phyloP scores from a whole-genome alignment of 2,888 invertebrate species.

The Diachrysia chrysitis region DNA sequence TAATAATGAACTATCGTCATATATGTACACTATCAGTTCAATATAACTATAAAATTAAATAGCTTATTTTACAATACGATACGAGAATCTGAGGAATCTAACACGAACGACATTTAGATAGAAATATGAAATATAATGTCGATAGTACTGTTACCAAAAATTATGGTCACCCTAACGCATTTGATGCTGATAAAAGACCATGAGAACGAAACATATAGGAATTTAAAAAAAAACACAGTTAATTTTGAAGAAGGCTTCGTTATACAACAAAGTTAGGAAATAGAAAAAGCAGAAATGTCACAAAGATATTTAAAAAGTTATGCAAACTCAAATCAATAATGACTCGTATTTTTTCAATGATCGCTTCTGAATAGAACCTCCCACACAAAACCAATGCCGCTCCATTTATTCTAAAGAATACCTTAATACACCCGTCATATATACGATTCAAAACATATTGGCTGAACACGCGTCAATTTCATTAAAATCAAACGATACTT shows the following conservation, averaged over 20 bases:
- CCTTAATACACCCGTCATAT: slow-evolving; percentile 21
- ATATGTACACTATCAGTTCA: slow-evolving; percentile 73
- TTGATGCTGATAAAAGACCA: not conserved
- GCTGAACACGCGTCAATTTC: slow-evolving; percentile 23
- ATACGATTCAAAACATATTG: slow-evolving; percentile 16
- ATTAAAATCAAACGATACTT: slow-evolving; percentile 18
- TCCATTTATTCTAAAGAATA: slow-evolving; percentile 24
- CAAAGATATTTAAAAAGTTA: not conserved
- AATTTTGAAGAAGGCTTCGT: not conserved
- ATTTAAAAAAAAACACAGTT: not conserved
- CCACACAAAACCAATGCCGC: slow-evolving; percentile 6
- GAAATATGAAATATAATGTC: slow-evolving; percentile 58
- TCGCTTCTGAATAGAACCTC: slow-evolving; percentile 6
- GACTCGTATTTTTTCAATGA: slow-evolving; percentile 7
- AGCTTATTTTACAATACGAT: slow-evolving; percentile 62
- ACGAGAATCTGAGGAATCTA: slow-evolving; percentile 69
- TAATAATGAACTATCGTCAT: slow-evolving; percentile 36
- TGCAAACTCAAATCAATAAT: not conserved
- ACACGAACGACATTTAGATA: slow-evolving; percentile 78
- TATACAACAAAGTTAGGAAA: too few relatives aligned
- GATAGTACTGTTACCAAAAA: slow-evolving; percentile 59
- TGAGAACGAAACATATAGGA: not conserved
- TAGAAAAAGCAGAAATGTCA: too few relatives aligned
- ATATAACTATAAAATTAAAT: slow-evolving; percentile 65
- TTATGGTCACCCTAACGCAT: not conserved